These are phyloP conservation scores for Sigmodon hispidus DNA, from an alignment of 2,113 vertebrate genomes.

Conservation along the genomic window DNA sequence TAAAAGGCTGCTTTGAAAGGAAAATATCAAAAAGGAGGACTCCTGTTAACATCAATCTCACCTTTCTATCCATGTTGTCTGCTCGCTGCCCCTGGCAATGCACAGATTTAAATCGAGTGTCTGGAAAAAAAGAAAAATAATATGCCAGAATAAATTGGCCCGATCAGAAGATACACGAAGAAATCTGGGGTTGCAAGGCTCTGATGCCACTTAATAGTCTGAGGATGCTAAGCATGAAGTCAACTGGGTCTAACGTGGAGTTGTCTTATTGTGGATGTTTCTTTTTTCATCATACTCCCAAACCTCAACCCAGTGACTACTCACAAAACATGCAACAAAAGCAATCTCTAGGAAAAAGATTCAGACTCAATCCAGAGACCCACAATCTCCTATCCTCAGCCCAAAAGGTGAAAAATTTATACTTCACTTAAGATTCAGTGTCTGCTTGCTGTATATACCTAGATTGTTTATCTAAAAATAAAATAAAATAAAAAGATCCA, in stretches of 20 bases:
- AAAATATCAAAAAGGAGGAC: constrained; percentile 39
- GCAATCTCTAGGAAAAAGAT: background rate
- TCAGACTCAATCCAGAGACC: background rate
- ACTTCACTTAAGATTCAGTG: background rate
- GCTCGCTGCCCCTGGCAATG: constrained; percentile 68
- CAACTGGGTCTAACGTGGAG: background rate
- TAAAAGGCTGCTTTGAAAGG: constrained; percentile 71
- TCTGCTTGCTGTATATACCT: background rate
- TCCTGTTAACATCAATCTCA: constrained; percentile 69
- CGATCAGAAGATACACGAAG: constrained; percentile 45
- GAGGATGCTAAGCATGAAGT: background rate
- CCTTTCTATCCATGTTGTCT: constrained; percentile 81
- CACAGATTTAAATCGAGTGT: constrained; percentile 65
- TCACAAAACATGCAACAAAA: constrained; percentile 38
- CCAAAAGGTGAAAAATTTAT: background rate
- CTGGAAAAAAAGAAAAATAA: constrained; percentile 76
- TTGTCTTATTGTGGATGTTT: background rate
- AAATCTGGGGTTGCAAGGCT: background rate
- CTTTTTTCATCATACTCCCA: background rate
- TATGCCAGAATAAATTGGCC: constrained; percentile 21
- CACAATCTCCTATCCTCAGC: background rate
- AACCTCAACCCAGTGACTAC: background rate
- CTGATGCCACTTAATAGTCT: constrained; percentile 12
- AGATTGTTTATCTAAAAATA: background rate
- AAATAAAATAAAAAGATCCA: background rate